Percentiles rank a stretch among this genome's conserved stretches.
These are phyloP conservation scores for Anarhynchus alexandrinus DNA, from an alignment of 2,113 vertebrate genomes.

Conservation along the genomic window DNA sequence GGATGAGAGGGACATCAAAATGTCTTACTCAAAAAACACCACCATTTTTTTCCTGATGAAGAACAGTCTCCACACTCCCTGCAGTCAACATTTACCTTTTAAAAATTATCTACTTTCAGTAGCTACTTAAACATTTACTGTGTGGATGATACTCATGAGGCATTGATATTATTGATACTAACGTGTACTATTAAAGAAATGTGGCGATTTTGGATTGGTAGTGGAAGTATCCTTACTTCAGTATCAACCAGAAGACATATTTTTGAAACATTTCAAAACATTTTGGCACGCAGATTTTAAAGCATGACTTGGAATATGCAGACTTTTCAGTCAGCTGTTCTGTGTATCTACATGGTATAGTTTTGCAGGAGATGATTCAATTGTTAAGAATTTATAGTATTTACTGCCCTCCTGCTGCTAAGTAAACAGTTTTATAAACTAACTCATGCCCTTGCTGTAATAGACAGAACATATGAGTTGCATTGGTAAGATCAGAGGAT, in stretches of 20 bases:
- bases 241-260: background rate
- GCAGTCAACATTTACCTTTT: background rate
- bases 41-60: background rate
- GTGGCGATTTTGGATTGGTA: background rate
- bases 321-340: background rate
- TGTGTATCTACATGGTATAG: background rate
- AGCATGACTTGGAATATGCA: background rate
- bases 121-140: background rate
- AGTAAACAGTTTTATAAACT: background rate
- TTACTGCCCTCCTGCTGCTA: background rate
- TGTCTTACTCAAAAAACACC: background rate
- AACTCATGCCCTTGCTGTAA: background rate
- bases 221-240: background rate
- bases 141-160: background rate
- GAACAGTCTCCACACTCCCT: background rate
- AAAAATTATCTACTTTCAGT: background rate
- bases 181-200: background rate
- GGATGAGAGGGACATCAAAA: background rate
- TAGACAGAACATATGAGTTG: background rate
- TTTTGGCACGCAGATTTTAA: background rate
- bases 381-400: background rate
- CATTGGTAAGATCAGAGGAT: background rate
- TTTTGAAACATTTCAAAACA: slow-evolving; percentile 22
- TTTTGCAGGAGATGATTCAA: background rate
- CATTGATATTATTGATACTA: background rate